Evolutionary conservation across 2,888 invertebrate species (phyloP), one percentile per base, ranked within the genome.

Genomic region (Spilosoma lubricipeda): DNA sequence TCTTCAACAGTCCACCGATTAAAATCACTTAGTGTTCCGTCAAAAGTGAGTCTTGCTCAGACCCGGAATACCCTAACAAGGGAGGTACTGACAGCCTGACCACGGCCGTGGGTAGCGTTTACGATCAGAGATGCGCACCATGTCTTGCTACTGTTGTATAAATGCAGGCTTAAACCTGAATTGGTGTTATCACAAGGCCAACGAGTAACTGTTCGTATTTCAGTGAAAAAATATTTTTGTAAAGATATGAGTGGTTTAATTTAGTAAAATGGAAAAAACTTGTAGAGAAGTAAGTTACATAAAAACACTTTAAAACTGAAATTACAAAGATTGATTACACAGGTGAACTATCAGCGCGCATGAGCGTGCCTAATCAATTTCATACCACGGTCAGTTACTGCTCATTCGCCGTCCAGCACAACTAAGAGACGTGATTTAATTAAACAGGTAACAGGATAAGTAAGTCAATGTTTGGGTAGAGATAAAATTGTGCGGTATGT

Each of bases 321-420:
- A 20, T 65, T 65, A 30, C 23, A 65, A 65, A 36, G 65, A 65
- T 65, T 65, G 65, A 65, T 65, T 65, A 36, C 15, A 65, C 23
- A 20, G 36, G 18, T 65, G 33, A 65, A 65, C 36, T 23, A 65
- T 20, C 36, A 36, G 65, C 65, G 52, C 52, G 52, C 65, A 65
- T 30, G 65, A 20, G 65, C 65, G 33, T 36, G 20, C 36, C 65
- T 65, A 65, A 65, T 65, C 65, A 65, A 65, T 65, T 65, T 65
- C 8, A 65, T 36, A 65, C 52, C 52, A 56, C 52, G 52, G 52
- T 56, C n/a, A 56, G 23, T 23, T 56, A 9, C 52, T 56, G 23
- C 52, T n/a, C n/a, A 23, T 23, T 7, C 8, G 4, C 52, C 1
- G 2, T 56, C 9, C 11, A 11, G 52, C n/a, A 11, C 5, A 23